Base-by-base conservation (phyloP, 2,888 invertebrate genomes). In the Lissonota sp. region DNA sequence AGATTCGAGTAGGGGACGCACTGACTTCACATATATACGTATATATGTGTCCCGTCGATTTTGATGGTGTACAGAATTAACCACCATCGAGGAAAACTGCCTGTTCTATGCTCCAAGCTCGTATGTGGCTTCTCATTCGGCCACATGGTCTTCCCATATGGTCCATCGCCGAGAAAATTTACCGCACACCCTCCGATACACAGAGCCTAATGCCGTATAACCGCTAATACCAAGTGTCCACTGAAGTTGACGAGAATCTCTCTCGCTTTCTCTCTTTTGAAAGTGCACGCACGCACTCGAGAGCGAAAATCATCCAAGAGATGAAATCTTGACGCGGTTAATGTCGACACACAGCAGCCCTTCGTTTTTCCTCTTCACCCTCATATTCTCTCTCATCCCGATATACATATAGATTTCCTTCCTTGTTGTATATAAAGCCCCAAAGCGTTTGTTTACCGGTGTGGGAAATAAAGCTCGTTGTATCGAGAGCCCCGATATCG, bases 81-180 rank as follows among this genome's bases (percentile, higher is more conserved):
- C 64, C 12, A 63, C 26, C 37, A 10, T 14, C 64, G 26, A 55
- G 57, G 73, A 57, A 73, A 73, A 73, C 44, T 64, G 42, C 72
- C 26, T n/a, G 40, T 46, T 66, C 58, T 44, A 66, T 71, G 60
- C 77, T 60, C 40, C 67, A 57, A 53, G 70, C 26, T 51, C 39
- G 55, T 44, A 37, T 49, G 79, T 70, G 80, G 74, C 69, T 74
- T 80, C 69, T 80, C 87, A 85, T 89, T 87, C 53, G 37, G 90
- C 92, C 92, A 92, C 92, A 92, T 92, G 92, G 90, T 88, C 90
- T 89, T 89, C 91, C 91, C 92, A 92, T 92, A 92, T 92, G 75
- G 92, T 91, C 91, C 90, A 87, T 74, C 66, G 74, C 42, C 46
- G 49, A 26, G 26, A 74, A 74, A 78, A 14, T 60, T 63, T 42